Conservation (phyloP, 2,113 vertebrate genomes). For the Ctenodactylus gundi region DNA sequence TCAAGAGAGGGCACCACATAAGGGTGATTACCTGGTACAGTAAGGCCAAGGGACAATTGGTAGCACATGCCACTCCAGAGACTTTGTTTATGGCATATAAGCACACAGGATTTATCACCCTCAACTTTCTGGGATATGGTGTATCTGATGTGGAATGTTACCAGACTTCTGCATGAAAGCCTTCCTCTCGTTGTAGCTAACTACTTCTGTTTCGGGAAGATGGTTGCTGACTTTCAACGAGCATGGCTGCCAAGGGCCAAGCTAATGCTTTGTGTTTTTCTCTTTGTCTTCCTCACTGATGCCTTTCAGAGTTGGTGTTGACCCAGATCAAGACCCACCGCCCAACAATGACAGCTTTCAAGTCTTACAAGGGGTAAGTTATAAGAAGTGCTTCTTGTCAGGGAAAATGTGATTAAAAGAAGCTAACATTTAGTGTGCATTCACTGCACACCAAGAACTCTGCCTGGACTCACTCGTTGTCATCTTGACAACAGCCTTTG, state of each 20-base stretch:
- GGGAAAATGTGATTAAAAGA: constrained; percentile 29
- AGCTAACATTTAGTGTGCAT: not conserved
- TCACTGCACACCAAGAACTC: not conserved
- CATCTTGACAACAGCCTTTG: not conserved
- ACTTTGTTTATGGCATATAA: not conserved
- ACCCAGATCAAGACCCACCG: constrained; percentile 95
- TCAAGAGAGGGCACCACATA: not conserved
- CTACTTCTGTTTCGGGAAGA: constrained; percentile 62
- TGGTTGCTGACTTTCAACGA: constrained; percentile 33
- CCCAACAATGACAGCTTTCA: constrained; percentile 95
- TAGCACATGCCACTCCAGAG: not conserved
- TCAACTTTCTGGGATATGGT: not conserved
- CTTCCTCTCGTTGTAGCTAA: constrained; percentile 74
- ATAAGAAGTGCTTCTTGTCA: constrained; percentile 62
- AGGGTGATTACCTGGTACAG: not conserved
- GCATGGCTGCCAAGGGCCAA: constrained; percentile 28
- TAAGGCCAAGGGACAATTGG: not conserved
- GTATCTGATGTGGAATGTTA: not conserved
- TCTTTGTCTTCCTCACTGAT: constrained; percentile 74
- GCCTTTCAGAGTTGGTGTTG: constrained; percentile 95
- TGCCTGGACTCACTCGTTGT: not conserved
- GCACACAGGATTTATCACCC: not conserved
- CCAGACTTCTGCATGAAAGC: constrained; percentile 47
- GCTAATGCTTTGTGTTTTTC: constrained; percentile 75
- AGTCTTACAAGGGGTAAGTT: constrained; percentile 97